Conservation (phyloP, 2,888 invertebrate genomes). For the Drepana falcataria region DNA sequence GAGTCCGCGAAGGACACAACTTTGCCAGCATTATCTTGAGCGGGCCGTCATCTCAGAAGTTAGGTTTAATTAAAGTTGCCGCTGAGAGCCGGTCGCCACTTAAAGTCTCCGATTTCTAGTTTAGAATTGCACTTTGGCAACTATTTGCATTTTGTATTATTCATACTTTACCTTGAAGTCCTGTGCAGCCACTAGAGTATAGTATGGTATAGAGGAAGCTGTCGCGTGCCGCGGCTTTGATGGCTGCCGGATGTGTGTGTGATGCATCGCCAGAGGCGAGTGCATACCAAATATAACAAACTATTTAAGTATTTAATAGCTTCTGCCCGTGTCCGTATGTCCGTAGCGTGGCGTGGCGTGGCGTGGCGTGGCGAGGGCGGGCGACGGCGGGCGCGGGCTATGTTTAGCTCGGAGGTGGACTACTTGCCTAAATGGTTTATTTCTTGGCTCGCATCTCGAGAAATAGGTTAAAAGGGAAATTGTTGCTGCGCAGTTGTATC, state of each 20-base stretch:
- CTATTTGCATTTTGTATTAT: conserved; percentile 54
- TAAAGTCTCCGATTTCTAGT: conserved; percentile 52
- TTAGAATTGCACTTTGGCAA: conserved; percentile 48
- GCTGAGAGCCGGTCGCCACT: conserved; percentile 47
- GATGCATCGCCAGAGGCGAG: too few relatives aligned
- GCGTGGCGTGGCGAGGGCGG: background rate
- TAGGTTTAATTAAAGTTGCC: conserved; percentile 70
- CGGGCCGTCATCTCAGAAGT: conserved; percentile 65
- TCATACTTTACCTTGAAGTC: conserved; percentile 14
- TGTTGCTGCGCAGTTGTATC: background rate
- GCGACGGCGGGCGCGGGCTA: background rate
- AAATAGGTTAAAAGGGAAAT: background rate
- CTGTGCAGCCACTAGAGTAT: background rate
- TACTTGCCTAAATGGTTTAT: background rate
- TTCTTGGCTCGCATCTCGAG: background rate
- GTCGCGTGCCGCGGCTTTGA: too few relatives aligned
- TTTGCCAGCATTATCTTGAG: conserved; percentile 51
- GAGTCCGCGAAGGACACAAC: conserved; percentile 8
- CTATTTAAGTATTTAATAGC: too few relatives aligned
- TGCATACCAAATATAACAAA: too few relatives aligned
- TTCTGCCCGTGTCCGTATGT: too few relatives aligned
- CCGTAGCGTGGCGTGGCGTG: too few relatives aligned
- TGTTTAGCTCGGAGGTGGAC: background rate
- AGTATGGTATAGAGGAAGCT: too few relatives aligned
- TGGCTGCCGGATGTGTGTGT: too few relatives aligned